Percentiles rank a stretch among this genome's conserved stretches.
These are phyloP conservation scores for Drosophila flavopinicola DNA, from an alignment of 2,888 invertebrate species.

Conservation along the genomic window DNA sequence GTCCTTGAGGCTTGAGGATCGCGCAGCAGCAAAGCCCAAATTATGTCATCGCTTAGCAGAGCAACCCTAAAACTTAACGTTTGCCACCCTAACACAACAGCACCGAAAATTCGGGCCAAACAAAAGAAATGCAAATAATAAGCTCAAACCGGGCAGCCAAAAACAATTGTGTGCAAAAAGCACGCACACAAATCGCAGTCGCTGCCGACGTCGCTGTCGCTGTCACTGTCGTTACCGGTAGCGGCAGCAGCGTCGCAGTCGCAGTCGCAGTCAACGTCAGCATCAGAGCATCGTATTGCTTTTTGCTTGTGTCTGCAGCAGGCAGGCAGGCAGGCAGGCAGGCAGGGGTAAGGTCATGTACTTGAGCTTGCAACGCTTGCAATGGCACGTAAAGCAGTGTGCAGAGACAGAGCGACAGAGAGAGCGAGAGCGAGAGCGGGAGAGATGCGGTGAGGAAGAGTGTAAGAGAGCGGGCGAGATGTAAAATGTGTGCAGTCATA, in stretches of 20 bases:
- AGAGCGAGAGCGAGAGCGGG: constrained; percentile 1
- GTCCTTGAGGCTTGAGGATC: constrained; percentile 66
- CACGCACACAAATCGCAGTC: constrained; percentile 48
- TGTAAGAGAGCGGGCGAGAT: constrained; percentile 8
- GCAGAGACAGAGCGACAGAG: constrained; percentile 18
- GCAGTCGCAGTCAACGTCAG: background rate
- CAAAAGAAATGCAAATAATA: constrained; percentile 76
- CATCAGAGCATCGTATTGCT: constrained; percentile 42
- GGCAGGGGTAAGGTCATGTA: constrained; percentile 79
- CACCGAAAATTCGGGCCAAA: constrained; percentile 30
- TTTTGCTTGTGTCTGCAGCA: constrained; percentile 39
- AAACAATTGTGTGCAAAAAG: constrained; percentile 51
- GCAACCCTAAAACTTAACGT: constrained; percentile 36
- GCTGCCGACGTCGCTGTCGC: constrained; percentile 9
- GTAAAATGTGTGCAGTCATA: constrained; percentile 40
- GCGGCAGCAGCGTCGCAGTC: constrained; percentile 26
- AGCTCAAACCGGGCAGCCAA: constrained; percentile 37
- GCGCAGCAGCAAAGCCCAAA: constrained; percentile 14
- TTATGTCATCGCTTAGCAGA: constrained; percentile 41
- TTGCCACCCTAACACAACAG: constrained; percentile 31
- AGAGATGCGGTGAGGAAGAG: background rate
- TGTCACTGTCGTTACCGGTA: constrained; percentile 35
- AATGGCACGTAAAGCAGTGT: constrained; percentile 60
- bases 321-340: too few species aligned
- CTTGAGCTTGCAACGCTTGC: constrained; percentile 73